Conservation (phyloP, 2,113 vertebrate genomes). For the Dasyornis broadbenti region DNA sequence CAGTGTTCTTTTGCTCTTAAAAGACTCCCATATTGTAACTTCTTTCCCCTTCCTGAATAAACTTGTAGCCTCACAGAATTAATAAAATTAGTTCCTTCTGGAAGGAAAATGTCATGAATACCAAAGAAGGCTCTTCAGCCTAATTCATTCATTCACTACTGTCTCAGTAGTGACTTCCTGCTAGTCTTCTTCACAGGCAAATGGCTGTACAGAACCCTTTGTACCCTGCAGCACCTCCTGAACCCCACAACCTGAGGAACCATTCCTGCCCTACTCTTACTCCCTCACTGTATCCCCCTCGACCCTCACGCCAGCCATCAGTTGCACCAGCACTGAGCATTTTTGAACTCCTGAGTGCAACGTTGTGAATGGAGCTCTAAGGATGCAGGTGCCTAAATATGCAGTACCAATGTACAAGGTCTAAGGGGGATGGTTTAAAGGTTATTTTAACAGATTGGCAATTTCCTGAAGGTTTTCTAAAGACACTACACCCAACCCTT, state of each 20-base stretch:
- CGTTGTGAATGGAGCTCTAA: neutral
- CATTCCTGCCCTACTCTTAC: neutral
- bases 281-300: neutral
- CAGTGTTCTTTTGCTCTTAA: neutral
- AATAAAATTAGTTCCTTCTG: neutral
- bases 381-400: neutral
- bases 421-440: neutral
- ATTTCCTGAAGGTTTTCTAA: neutral
- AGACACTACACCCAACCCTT: neutral
- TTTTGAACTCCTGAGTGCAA: neutral
- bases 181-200: neutral
- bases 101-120: neutral
- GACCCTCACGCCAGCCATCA: fast-evolving
- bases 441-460: neutral
- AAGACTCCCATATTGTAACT: neutral
- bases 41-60: neutral
- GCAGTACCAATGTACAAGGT: neutral
- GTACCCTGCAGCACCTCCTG: neutral
- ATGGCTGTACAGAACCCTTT: neutral
- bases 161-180: neutral
- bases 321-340: neutral
- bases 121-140: neutral
- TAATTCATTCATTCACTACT: neutral
- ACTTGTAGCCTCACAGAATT: neutral
- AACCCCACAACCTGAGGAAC: neutral